Conservation (phyloP, 1,140 invertebrate species). For the Parasteatoda tepidariorum region DNA sequence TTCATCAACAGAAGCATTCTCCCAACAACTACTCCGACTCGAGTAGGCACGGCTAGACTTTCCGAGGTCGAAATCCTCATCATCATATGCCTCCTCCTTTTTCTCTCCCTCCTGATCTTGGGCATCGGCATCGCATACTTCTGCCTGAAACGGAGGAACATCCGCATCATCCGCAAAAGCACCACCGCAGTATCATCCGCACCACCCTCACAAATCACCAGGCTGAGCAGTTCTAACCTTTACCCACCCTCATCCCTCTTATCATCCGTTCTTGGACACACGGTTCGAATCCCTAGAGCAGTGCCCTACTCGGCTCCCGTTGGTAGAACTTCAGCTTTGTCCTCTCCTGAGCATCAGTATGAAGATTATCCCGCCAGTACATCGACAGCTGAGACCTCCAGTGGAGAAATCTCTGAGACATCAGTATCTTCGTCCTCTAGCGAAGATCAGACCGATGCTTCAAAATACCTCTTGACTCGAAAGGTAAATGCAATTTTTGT, state of each 20-base stretch:
- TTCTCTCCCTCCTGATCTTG: slow-evolving; percentile 85
- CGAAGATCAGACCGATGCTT: slow-evolving; percentile 12
- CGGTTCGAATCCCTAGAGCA: slow-evolving; percentile 86
- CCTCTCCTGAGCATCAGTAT: slow-evolving; percentile 89
- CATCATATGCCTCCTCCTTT: slow-evolving; percentile 91
- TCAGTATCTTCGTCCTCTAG: not conserved
- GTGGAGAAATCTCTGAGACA: slow-evolving; percentile 4
- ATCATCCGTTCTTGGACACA: slow-evolving; percentile 69
- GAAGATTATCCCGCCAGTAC: slow-evolving; percentile 70
- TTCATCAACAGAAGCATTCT: not conserved
- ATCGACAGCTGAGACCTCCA: slow-evolving; percentile 40
- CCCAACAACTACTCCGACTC: slow-evolving; percentile 1
- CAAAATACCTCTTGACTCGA: slow-evolving; percentile 30
- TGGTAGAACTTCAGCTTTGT: slow-evolving; percentile 74
- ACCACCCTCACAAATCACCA: slow-evolving; percentile 79
- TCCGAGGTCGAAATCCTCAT: slow-evolving; percentile 89
- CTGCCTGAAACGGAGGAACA: slow-evolving; percentile 82
- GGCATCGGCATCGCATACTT: slow-evolving; percentile 94
- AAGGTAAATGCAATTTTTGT: no score
- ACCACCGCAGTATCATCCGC: slow-evolving; percentile 69
- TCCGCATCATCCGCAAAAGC: slow-evolving; percentile 78
- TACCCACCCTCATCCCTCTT: slow-evolving; percentile 74
- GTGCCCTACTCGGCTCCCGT: slow-evolving; percentile 78
- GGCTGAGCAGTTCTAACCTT: slow-evolving; percentile 80
- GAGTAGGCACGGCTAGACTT: slow-evolving; percentile 56